Percentiles rank a stretch among this genome's conserved stretches.
Evolutionary conservation across 1,140 invertebrate genomes (phyloP).

Genomic region (Pseudomyrmex dendroicus): DNA sequence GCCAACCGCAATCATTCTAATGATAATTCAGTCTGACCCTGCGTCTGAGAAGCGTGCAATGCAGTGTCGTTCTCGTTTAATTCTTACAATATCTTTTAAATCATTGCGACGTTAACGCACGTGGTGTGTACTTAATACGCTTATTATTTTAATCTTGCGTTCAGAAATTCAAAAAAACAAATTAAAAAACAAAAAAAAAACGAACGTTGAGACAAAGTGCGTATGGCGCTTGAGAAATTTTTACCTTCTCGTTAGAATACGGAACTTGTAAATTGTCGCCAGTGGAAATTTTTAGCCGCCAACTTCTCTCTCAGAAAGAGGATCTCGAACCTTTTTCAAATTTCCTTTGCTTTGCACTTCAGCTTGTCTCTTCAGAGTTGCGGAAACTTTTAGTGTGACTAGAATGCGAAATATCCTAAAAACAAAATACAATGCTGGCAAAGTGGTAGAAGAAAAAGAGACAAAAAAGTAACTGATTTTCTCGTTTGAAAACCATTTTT

Average conservation of each 20-base stretch:
- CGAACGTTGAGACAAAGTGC: no score
- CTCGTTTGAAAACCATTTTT: neutral
- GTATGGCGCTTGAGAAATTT: no score
- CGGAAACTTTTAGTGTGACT: neutral
- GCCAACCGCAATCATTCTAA: constrained; percentile 24
- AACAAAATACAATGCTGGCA: no score
- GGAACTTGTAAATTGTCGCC: neutral
- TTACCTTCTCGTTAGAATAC: no score
- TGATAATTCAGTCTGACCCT: constrained; percentile 58
- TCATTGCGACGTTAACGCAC: neutral
- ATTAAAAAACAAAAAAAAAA: neutral
- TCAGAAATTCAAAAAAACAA: neutral
- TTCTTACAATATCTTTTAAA: neutral
- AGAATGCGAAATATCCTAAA: constrained; percentile 23
- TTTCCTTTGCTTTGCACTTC: constrained; percentile 48
- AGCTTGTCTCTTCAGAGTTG: constrained; percentile 33
- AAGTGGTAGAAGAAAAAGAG: no score
- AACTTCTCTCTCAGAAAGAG: neutral
- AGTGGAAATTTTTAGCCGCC: neutral
- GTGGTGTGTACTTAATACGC: neutral
- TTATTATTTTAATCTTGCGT: neutral
- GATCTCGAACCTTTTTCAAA: neutral
- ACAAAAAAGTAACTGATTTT: no score
- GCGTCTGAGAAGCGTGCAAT: constrained; percentile 8
- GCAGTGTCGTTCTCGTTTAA: neutral